Conservation (phyloP, 2,888 invertebrate species). For the Clepsis dumicolana region DNA sequence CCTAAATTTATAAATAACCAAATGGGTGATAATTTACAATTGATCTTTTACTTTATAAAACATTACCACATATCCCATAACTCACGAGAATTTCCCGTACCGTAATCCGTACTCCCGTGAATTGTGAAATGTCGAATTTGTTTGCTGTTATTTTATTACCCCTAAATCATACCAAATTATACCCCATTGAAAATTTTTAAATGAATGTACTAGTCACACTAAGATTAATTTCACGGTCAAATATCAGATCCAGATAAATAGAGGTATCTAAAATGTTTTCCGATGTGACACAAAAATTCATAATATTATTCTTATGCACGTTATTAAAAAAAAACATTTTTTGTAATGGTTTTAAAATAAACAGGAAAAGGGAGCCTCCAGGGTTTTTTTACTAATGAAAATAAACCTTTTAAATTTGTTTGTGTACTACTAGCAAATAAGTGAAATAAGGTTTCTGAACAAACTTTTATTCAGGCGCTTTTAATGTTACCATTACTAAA, state of each 20-base stretch:
- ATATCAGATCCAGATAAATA: no score
- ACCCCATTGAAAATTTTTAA: constrained; percentile 2
- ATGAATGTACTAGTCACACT: constrained; percentile 18
- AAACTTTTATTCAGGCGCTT: constrained; percentile 45
- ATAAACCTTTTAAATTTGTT: background rate
- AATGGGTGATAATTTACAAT: no score
- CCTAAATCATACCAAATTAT: no score
- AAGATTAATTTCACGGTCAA: background rate
- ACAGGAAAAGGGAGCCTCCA: background rate
- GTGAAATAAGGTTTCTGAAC: constrained; percentile 38
- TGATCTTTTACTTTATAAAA: no score
- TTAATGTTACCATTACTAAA: constrained; percentile 35
- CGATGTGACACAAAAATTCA: no score
- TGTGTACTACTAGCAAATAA: background rate
- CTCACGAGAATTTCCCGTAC: no score
- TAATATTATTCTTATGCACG: background rate
- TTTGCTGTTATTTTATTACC: background rate
- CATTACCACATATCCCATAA: no score
- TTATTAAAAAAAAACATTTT: background rate
- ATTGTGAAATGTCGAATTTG: no score
- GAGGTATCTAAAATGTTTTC: no score
- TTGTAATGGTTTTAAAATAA: background rate
- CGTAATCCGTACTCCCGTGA: no score
- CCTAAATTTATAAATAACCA: no score
- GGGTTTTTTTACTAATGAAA: background rate